phyloP scores from a whole-genome alignment of 2,888 invertebrate genomes.

The Stenoptilia bipunctidactyla region DNA sequence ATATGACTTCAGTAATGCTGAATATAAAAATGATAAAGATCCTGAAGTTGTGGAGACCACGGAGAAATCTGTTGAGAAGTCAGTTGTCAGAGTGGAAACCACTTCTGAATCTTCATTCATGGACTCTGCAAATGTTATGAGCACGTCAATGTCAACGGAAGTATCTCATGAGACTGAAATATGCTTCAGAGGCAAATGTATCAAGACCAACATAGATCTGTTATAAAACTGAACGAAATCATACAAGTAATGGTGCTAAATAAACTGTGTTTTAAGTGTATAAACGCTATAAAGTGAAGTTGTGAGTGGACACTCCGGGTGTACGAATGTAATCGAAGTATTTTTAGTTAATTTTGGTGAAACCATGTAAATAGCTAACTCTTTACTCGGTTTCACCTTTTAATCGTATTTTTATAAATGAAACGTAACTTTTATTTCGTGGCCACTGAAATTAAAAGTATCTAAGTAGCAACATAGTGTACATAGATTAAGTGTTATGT shows the following conservation, averaged over 20 bases:
- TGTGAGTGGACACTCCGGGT: background rate
- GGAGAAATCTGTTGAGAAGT: slow-evolving; percentile 17
- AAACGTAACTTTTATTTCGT: slow-evolving; percentile 15
- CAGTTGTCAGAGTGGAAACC: slow-evolving; percentile 23
- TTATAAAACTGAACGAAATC: slow-evolving; percentile 27
- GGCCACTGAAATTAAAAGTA: slow-evolving; percentile 30
- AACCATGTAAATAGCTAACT: slow-evolving; percentile 61
- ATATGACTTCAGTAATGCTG: slow-evolving; percentile 12
- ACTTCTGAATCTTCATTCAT: slow-evolving; percentile 51
- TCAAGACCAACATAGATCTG: slow-evolving; percentile 72
- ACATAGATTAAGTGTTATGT: slow-evolving; percentile 14
- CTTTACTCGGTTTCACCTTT: slow-evolving; percentile 61
- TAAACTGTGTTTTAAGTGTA: slow-evolving; percentile 43
- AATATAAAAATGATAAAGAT: slow-evolving; percentile 19
- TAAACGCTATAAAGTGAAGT: slow-evolving; percentile 10
- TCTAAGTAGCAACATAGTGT: slow-evolving; percentile 29
- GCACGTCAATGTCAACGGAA: slow-evolving; percentile 85
- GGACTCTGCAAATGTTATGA: slow-evolving; percentile 69
- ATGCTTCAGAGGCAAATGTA: slow-evolving; percentile 87
- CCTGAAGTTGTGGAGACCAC: slow-evolving; percentile 18
- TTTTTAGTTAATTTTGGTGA: slow-evolving; percentile 32
- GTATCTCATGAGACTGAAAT: slow-evolving; percentile 90
- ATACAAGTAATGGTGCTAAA: slow-evolving; percentile 32
- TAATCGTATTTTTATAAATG: slow-evolving; percentile 11
- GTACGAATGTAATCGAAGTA: slow-evolving; percentile 17